phyloP scores from a whole-genome alignment of 2,113 vertebrate species.

The Mesembrinibis cayennensis region DNA sequence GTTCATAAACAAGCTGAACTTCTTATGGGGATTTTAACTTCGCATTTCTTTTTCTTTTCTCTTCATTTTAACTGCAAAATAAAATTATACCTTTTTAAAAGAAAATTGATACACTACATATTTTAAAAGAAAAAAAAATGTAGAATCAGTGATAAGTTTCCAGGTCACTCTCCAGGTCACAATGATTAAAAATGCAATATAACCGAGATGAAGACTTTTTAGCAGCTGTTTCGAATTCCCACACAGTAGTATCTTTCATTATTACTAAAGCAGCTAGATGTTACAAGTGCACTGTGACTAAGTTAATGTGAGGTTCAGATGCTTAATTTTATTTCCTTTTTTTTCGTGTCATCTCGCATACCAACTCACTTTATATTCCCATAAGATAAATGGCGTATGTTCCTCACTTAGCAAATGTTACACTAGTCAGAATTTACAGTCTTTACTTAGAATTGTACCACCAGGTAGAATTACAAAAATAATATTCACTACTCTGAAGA shows the following conservation, averaged over 20 bases:
- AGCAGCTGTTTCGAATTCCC: not conserved
- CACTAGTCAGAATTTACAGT: not conserved
- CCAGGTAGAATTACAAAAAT: not conserved
- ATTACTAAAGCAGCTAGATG: not conserved
- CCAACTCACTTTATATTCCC: not conserved
- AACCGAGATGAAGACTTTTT: not conserved
- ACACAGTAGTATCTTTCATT: not conserved
- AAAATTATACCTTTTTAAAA: not conserved
- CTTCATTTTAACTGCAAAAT: not conserved
- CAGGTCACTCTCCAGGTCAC: not conserved
- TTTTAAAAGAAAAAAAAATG: not conserved
- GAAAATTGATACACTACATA: accelerated
- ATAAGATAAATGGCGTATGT: not conserved
- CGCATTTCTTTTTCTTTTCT: not conserved
- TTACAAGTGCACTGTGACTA: not conserved
- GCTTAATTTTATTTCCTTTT: not conserved
- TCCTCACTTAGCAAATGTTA: not conserved
- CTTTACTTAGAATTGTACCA: not conserved
- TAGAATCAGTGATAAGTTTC: not conserved
- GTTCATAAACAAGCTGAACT: not conserved
- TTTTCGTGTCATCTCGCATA: not conserved
- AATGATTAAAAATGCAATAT: not conserved
- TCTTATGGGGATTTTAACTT: not conserved
- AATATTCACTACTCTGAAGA: not conserved
- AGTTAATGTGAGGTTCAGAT: not conserved